A percentile compares a stretch with the other conserved stretches of the same genome.
Conservation (phyloP, 35 echinoderm and acorn worm species). For the Apostichopus japonicus region DNA sequence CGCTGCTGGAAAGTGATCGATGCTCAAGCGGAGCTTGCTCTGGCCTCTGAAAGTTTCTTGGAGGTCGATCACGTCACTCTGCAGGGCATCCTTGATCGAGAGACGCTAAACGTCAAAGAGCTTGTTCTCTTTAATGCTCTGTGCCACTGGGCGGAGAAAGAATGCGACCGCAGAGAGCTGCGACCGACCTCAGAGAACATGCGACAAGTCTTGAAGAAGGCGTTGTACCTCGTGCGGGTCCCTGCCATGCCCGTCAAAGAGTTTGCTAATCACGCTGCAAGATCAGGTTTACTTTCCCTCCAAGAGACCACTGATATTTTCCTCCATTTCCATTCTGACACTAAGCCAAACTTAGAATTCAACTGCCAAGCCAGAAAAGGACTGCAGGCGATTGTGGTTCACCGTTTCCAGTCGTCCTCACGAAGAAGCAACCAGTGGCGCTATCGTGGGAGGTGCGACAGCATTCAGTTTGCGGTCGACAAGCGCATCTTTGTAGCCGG, state of each 20-base stretch:
- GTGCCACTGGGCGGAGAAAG: slow-evolving; percentile 80
- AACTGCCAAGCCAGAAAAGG: slow-evolving; percentile 73
- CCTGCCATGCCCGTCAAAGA: slow-evolving; percentile 92
- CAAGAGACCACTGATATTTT: slow-evolving; percentile 96
- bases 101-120: slow-evolving; percentile 97
- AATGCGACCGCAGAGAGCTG: slow-evolving; percentile 76
- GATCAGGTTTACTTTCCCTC: slow-evolving; percentile 81
- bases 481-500: slow-evolving; percentile 96
- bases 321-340: slow-evolving; percentile 81
- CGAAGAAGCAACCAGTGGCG: slow-evolving; percentile 99
- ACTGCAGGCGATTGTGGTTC: slow-evolving; percentile 80
- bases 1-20: slow-evolving; percentile 99
- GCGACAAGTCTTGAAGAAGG: slow-evolving; percentile 83
- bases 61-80: slow-evolving; percentile 90
- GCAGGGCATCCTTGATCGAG: slow-evolving; percentile 79
- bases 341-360: slow-evolving; percentile 90
- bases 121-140: slow-evolving; percentile 94
- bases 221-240: slow-evolving; percentile 85
- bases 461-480: slow-evolving; percentile 99
- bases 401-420: slow-evolving; percentile 96
- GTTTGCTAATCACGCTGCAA: slow-evolving; percentile 93
- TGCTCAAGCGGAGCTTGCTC: slow-evolving; percentile 92
- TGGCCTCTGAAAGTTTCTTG: slow-evolving; percentile 91
- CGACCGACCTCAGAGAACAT: slow-evolving; percentile 79
- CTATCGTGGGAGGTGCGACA: slow-evolving; percentile 94